Evolutionary conservation across 1,140 invertebrate species (phyloP).

Genomic region (Cephus cinctus): DNA sequence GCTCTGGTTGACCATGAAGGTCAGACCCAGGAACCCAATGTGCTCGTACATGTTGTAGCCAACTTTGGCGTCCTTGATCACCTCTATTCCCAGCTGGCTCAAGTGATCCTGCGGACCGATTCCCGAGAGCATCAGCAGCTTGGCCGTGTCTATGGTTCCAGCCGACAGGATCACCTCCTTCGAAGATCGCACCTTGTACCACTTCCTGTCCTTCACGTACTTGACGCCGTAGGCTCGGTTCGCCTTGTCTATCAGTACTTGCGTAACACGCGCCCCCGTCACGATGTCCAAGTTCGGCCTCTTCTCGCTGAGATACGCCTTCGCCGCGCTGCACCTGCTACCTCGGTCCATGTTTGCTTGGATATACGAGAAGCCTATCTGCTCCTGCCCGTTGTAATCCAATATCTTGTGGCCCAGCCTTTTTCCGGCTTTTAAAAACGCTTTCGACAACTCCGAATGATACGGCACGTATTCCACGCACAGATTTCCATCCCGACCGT

Average conservation of each 20-base stretch:
- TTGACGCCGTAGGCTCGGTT: slow-evolving; percentile 61
- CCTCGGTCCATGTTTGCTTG: slow-evolving; percentile 69
- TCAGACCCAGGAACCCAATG: slow-evolving; percentile 65
- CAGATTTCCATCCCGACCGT: slow-evolving; percentile 49
- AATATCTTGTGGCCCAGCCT: slow-evolving; percentile 55
- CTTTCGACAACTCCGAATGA: slow-evolving; percentile 44
- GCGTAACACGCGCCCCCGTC: slow-evolving; percentile 63
- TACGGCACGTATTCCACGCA: slow-evolving; percentile 50
- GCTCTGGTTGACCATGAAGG: slow-evolving; percentile 56
- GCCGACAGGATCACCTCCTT: slow-evolving; percentile 71
- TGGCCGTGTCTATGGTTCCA: slow-evolving; percentile 68
- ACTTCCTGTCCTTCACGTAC: slow-evolving; percentile 56
- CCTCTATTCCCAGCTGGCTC: slow-evolving; percentile 64
- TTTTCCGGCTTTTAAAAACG: slow-evolving; percentile 61
- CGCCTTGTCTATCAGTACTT: slow-evolving; percentile 59
- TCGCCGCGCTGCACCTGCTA: slow-evolving; percentile 63
- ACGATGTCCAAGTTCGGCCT: slow-evolving; percentile 69
- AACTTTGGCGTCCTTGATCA: slow-evolving; percentile 67
- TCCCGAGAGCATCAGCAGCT: slow-evolving; percentile 73
- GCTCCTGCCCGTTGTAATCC: slow-evolving; percentile 58
- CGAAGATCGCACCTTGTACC: slow-evolving; percentile 49
- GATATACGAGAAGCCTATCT: slow-evolving; percentile 61
- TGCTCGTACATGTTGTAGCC: slow-evolving; percentile 76
- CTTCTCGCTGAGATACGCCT: slow-evolving; percentile 61
- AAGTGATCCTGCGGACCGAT: slow-evolving; percentile 71